Conservation (phyloP, 2,113 vertebrate species). For the Phylloscopus trochiloides region DNA sequence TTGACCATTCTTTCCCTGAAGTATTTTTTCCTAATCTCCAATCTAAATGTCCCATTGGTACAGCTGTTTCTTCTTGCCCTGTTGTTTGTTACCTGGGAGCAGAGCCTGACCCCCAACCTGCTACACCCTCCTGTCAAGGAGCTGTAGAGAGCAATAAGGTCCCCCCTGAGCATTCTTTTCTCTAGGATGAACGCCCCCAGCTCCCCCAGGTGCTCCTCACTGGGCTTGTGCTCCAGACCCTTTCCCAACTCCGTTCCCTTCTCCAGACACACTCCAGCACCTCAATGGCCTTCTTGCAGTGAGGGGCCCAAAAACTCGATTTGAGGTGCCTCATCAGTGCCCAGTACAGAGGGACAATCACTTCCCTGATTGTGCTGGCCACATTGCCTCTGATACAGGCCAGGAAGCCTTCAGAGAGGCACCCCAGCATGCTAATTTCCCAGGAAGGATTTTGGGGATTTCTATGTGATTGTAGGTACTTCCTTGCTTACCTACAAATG, state of each 20-base stretch:
- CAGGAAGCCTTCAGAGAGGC: not conserved
- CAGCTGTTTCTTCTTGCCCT: not conserved
- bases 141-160: not conserved
- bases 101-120: not conserved
- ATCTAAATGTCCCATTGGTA: not conserved
- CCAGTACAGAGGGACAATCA: no score
- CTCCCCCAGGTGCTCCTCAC: not conserved
- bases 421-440: not conserved
- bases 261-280: not conserved
- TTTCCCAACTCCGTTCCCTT: not conserved
- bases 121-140: not conserved
- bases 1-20: not conserved
- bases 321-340: not conserved
- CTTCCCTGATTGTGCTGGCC: not conserved
- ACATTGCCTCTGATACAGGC: no score
- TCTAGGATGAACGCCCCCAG: not conserved
- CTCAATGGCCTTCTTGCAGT: not conserved
- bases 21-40: not conserved
- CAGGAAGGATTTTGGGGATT: not conserved
- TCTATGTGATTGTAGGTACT: not conserved
- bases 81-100: not conserved
- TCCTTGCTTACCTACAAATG: not conserved
- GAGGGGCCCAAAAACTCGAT: not conserved
- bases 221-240: not conserved
- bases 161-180: not conserved